Conservation (phyloP, 1,140 invertebrate genomes). For the Phenacoccus solenopsis region DNA sequence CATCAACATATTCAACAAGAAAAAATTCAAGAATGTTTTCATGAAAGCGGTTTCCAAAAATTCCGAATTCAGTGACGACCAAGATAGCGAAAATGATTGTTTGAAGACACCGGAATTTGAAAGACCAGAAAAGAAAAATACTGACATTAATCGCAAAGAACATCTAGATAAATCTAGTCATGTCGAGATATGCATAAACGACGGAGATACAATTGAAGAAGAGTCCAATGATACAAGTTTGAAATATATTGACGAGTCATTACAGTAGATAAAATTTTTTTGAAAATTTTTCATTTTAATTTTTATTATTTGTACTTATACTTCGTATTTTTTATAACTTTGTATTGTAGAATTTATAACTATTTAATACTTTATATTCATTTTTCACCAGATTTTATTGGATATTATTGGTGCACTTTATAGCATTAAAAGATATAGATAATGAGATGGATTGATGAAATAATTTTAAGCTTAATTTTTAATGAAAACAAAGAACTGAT, state of each 20-base stretch:
- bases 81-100: neutral
- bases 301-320: too few species aligned
- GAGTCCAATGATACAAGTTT: neutral
- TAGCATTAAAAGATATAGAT: too few species aligned
- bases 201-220: neutral
- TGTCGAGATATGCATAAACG: neutral
- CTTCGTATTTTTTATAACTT: neutral
- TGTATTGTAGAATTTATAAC: too few species aligned
- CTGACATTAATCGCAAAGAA: neutral
- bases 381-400: too few species aligned
- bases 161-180: neutral
- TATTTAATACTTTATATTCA: too few species aligned
- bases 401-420: too few species aligned
- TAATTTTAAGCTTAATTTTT: too few species aligned
- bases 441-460: too few species aligned
- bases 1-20: neutral
- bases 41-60: neutral
- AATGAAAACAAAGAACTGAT: too few species aligned
- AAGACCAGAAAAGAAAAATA: neutral
- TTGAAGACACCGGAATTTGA: neutral
- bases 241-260: neutral
- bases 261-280: neutral
- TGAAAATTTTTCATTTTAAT: neutral
- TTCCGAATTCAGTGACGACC: neutral
- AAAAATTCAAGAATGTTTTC: conserved; percentile 7